Evolutionary conservation across 1,140 invertebrate genomes (phyloP).

Genomic region (Leptopilina boulardi): DNA sequence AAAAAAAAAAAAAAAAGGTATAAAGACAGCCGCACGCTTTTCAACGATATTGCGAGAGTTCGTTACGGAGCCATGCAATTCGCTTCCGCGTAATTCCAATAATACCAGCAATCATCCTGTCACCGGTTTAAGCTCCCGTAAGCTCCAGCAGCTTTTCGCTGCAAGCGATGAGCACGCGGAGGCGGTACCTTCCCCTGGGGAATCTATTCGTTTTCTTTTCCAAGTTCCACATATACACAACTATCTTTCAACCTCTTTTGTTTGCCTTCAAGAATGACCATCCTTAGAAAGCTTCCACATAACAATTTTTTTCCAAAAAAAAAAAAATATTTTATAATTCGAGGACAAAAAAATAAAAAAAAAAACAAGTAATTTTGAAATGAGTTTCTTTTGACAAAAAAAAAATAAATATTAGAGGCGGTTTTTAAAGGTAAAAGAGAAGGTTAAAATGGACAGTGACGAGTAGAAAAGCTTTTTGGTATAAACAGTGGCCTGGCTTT

Average conservation of each 20-base stretch:
- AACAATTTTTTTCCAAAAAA: conserved; percentile 8
- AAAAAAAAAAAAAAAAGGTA: too few relatives aligned
- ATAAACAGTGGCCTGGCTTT: conserved; percentile 55
- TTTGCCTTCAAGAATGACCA: conserved; percentile 12
- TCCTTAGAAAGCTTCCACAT: background rate
- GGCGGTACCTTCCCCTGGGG: conserved; percentile 68
- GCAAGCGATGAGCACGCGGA: conserved; percentile 53
- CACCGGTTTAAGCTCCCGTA: conserved; percentile 71
- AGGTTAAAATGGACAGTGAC: conserved; percentile 55
- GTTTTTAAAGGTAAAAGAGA: background rate
- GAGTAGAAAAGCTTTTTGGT: conserved; percentile 53
- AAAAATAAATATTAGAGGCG: background rate
- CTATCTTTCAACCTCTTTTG: conserved; percentile 6
- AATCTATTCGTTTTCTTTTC: conserved; percentile 70
- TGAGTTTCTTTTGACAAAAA: background rate
- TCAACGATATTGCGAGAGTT: conserved; percentile 69
- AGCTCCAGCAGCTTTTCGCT: conserved; percentile 66
- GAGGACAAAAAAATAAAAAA: background rate
- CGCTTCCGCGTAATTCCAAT: conserved; percentile 69
- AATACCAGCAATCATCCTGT: conserved; percentile 74
- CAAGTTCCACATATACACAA: conserved; percentile 43
- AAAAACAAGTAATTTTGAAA: background rate
- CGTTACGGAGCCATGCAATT: conserved; percentile 67
- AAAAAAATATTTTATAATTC: background rate
- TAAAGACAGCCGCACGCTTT: conserved; percentile 60